Evolutionary conservation across 1,140 invertebrate genomes (phyloP).

Genomic region (Lepidotrigona ventralis): DNA sequence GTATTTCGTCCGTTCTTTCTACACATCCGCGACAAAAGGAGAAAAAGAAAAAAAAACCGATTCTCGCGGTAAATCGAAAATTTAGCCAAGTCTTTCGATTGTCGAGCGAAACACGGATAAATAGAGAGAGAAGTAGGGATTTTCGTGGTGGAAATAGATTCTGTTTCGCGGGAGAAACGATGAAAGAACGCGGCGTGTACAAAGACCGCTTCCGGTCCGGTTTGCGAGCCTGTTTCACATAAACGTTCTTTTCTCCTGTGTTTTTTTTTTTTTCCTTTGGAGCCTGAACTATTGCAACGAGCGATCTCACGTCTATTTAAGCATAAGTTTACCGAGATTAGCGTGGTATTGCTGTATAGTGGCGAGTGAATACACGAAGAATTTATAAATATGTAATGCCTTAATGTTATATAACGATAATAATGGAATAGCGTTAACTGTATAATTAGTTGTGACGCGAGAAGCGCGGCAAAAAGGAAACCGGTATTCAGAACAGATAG

Average conservation of each 20-base stretch:
- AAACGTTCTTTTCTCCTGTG: conserved; percentile 48
- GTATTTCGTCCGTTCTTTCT: background rate
- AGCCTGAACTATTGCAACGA: conserved; percentile 78
- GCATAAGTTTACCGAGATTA: conserved; percentile 75
- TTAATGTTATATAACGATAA: conserved; percentile 78
- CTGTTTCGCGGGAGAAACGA: too few relatives aligned
- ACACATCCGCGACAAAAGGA: background rate
- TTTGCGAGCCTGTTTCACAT: conserved; percentile 47
- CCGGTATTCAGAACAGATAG: background rate
- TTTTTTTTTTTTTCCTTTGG: conserved; percentile 66
- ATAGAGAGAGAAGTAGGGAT: background rate
- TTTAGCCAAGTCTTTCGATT: background rate
- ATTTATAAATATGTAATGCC: conserved; percentile 80
- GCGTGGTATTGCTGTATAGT: conserved; percentile 75
- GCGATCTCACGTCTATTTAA: conserved; percentile 79
- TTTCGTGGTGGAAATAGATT: background rate
- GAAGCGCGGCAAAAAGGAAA: background rate
- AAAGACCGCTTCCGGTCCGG: conserved; percentile 37
- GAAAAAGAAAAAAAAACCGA: background rate
- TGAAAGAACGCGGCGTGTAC: background rate
- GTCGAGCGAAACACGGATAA: background rate
- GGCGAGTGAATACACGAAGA: conserved; percentile 64
- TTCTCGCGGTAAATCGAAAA: background rate
- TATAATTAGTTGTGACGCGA: conserved; percentile 70
- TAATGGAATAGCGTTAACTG: conserved; percentile 74